These are phyloP conservation scores for Tenthredo distinguenda DNA, from an alignment of 2,888 invertebrate genomes.

Conservation along the genomic window DNA sequence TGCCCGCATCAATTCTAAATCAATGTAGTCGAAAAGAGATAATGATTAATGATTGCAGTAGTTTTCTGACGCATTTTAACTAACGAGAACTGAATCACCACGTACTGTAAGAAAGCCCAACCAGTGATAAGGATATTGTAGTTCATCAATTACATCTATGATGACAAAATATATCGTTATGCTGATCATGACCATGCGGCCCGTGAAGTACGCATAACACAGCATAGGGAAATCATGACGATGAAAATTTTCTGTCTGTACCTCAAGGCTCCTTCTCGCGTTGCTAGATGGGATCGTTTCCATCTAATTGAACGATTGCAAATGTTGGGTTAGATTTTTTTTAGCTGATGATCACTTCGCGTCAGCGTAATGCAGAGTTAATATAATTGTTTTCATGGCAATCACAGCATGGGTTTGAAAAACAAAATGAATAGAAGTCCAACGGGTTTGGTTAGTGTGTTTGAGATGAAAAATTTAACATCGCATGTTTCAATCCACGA, in stretches of 20 bases:
- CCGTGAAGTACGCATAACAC: neutral
- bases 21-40: neutral
- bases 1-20: neutral
- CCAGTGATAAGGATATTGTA: slow-evolving; percentile 9
- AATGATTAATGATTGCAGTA: neutral
- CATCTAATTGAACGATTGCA: neutral
- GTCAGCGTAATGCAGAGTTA: neutral
- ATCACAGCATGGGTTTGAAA: neutral
- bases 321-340: slow-evolving; percentile 16
- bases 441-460: neutral
- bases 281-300: neutral
- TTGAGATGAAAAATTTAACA: neutral
- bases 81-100: neutral
- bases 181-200: slow-evolving; percentile 24
- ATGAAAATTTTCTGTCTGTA: neutral
- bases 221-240: neutral
- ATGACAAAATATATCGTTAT: slow-evolving; percentile 33
- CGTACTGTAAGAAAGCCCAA: slow-evolving; percentile 24
- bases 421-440: neutral
- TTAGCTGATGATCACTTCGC: too few relatives aligned
- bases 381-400: slow-evolving; percentile 13
- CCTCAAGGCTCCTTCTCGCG: neutral
- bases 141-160: slow-evolving; percentile 15
- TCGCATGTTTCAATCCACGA: neutral
- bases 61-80: neutral